Evolutionary conservation across 2,113 vertebrate genomes (phyloP).

Genomic region (Girardinichthys multiradiatus): DNA sequence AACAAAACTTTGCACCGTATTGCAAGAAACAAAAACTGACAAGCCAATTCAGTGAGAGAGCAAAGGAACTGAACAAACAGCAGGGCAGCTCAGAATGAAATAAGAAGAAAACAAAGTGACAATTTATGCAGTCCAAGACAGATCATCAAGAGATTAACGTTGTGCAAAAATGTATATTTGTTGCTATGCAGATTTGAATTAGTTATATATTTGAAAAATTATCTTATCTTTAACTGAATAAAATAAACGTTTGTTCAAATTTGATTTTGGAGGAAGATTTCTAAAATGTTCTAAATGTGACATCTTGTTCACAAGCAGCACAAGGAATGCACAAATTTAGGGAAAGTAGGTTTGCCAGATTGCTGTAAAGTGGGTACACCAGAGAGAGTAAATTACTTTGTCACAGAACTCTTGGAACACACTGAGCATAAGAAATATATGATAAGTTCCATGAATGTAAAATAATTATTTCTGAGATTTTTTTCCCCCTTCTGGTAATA

Average conservation of each 20-base stretch:
- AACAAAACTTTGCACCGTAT: neutral
- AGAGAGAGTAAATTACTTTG: conserved; percentile 29
- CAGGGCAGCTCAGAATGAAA: neutral
- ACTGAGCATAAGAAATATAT: conserved; percentile 20
- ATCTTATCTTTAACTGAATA: neutral
- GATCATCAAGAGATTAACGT: neutral
- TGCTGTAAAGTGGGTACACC: conserved; percentile 6
- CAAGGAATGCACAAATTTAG: conserved; percentile 21
- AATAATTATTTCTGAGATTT: conserved; percentile 2
- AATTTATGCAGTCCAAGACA: neutral
- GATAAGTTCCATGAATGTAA: conserved; percentile 3
- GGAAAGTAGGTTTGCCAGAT: conserved; percentile 27
- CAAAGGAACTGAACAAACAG: neutral
- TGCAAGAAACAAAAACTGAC: neutral
- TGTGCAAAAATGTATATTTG: neutral
- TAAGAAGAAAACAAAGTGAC: neutral
- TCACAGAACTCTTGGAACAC: conserved; percentile 16
- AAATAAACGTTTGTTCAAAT: conserved; percentile 3
- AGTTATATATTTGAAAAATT: neutral
- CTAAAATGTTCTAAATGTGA: conserved; percentile 19
- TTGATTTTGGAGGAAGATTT: conserved; percentile 9
- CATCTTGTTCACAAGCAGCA: conserved; percentile 10
- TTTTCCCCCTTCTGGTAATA: conserved; percentile 13
- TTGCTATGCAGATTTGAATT: neutral
- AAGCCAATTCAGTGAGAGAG: neutral